Percentiles rank a stretch among this genome's conserved stretches.
These are phyloP conservation scores for Mellivora capensis DNA, from an alignment of 2,113 vertebrate species.

Conservation along the genomic window DNA sequence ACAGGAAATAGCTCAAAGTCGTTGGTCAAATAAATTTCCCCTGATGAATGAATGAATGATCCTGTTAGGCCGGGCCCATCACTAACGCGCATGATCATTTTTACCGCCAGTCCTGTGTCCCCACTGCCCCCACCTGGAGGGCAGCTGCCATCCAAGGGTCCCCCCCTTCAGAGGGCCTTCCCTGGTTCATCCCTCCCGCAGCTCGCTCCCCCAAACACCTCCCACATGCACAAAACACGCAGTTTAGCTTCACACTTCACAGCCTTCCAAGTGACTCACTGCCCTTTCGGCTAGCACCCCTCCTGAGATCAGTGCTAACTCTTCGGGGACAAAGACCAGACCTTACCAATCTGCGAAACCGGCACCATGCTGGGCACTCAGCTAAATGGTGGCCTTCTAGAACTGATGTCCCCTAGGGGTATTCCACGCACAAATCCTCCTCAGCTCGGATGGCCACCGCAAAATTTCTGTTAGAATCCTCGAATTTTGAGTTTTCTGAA, in stretches of 20 bases:
- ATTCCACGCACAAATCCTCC: neutral
- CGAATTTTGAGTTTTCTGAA: neutral
- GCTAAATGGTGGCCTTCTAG: neutral
- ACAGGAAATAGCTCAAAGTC: neutral
- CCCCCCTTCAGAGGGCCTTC: neutral
- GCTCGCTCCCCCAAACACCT: neutral
- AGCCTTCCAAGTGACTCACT: neutral
- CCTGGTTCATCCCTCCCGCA: neutral
- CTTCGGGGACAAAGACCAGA: neutral
- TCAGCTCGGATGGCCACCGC: neutral
- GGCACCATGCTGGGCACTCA: neutral
- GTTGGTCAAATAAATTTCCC: neutral
- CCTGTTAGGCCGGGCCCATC: neutral
- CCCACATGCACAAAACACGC: neutral
- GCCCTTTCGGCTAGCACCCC: neutral
- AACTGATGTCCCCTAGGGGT: neutral
- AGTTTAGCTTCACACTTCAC: neutral
- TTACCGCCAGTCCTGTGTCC: neutral
- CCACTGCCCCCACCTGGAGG: neutral
- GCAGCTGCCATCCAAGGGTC: neutral
- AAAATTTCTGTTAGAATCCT: constrained; percentile 1
- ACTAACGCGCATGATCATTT: neutral
- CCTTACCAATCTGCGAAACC: neutral
- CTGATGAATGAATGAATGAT: neutral
- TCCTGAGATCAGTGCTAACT: neutral